A percentile compares a stretch with the other conserved stretches of the same genome.
These are phyloP conservation scores for Sebastes matsubarae DNA, from an alignment of 2,797 vertebrate genomes.

Conservation along the genomic window DNA sequence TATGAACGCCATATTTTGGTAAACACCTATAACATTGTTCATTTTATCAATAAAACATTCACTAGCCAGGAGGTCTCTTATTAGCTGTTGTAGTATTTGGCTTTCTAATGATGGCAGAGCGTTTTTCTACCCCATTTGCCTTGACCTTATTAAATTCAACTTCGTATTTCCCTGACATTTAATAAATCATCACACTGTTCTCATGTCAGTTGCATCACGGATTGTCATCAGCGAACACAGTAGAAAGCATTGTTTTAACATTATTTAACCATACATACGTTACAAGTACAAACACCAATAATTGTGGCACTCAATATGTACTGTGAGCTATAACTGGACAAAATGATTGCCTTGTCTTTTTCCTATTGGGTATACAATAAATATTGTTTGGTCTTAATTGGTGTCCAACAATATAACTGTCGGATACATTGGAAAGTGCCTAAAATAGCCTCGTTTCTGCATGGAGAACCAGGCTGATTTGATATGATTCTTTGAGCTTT, in stretches of 20 bases:
- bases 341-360: not conserved
- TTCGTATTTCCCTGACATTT: conserved; percentile 19
- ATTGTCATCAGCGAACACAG: not conserved
- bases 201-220: not conserved
- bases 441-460: conserved; percentile 46
- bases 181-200: conserved; percentile 12
- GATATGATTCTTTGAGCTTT: conserved; percentile 64
- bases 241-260: not conserved
- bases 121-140: not conserved
- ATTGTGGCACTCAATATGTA: not conserved
- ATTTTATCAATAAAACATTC: conserved; percentile 1
- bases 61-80: not conserved
- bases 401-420: not conserved
- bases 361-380: not conserved
- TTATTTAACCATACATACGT: not conserved
- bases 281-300: not conserved
- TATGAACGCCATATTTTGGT: not conserved
- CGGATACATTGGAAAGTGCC: not conserved
- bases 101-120: conserved; percentile 3
- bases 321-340: not conserved
- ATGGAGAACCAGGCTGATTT: conserved; percentile 50
- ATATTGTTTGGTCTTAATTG: conserved; percentile 1
- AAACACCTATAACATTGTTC: not conserved
- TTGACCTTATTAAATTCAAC: conserved; percentile 24
- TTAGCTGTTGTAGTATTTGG: not conserved